Base-by-base conservation (phyloP, 1,140 invertebrate species). In the Hyles euphorbiae region DNA sequence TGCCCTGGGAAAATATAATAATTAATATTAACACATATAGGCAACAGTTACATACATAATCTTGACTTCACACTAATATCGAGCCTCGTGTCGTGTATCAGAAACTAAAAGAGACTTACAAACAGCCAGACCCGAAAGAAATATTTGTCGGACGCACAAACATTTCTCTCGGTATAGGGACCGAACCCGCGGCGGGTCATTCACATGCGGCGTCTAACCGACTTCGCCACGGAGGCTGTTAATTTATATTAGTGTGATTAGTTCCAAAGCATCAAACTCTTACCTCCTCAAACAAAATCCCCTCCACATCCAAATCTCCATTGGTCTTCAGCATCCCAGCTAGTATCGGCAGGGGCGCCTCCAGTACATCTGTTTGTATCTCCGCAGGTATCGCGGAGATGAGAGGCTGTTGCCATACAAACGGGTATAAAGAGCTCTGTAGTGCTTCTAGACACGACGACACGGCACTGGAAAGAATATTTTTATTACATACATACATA, bases 331-430 rank as follows among this genome's bases (percentile, higher is more conserved):
- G 80, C 63, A 95, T 89, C 1, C 95, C 95, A 53, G 95, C 92
- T 0, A 96, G 87, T 58, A 93, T 93, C 0, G 95, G 95, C 44
- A 94, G 92, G 3, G 95, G 95, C 3, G 94, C 92, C 65, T 94
- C 92, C 32, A 94, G 86, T 32, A 96, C 91, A 60, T 95, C 95
- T 52, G 93, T 81, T 61, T 93, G 87, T 68, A 96, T 91, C 54
- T 91, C 89, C 5, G 90, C 72, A 0, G 95, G 95, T n/a, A 96
- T 84, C 47, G 94, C 90, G 2, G 95, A 93, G 34, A 96, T 93
- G 44, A 95, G 91, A 0, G 94, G 94, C 72, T 96, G 94, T 54
- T 94, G 94, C 95, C 95, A 96, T 11, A 90, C 89, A 76, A 96
- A 95, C 22, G 95, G 95, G 86, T 95, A 95, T 12, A 97, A 81